phyloP scores from a whole-genome alignment of 2,113 vertebrate genomes.

The Garra rufa region DNA sequence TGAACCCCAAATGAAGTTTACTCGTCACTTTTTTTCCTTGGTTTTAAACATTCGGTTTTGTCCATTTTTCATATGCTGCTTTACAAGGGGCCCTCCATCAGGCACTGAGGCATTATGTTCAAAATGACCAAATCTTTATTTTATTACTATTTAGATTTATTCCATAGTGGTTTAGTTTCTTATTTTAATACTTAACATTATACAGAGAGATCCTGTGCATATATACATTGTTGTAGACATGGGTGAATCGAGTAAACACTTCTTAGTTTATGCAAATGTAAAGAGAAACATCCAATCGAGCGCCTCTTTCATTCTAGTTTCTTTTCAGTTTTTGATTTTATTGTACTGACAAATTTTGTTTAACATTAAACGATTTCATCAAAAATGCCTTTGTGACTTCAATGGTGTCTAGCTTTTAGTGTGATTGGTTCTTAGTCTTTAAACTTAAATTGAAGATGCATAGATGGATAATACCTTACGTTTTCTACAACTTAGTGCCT shows the following conservation, averaged over 20 bases:
- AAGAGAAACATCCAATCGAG: constrained; percentile 67
- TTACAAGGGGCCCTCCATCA: constrained; percentile 63
- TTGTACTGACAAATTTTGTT: constrained; percentile 88
- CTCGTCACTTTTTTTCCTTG: not conserved
- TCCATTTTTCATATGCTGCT: constrained; percentile 60
- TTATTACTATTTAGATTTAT: constrained; percentile 75
- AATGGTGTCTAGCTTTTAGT: not conserved
- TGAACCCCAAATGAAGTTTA: constrained; percentile 34
- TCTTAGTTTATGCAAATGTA: constrained; percentile 80
- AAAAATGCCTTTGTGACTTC: not conserved
- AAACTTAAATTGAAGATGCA: not conserved
- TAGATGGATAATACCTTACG: not conserved
- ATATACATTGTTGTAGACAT: constrained; percentile 73
- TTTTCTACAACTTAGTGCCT: too few species aligned
- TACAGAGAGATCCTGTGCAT: constrained; percentile 70
- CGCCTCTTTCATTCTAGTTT: constrained; percentile 76
- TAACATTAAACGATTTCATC: constrained; percentile 73
- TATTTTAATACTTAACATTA: constrained; percentile 73
- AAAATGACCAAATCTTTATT: constrained; percentile 82
- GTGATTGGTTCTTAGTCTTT: not conserved
- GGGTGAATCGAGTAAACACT: constrained; percentile 72
- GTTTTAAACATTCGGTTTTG: constrained; percentile 2
- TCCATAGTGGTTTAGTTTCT: constrained; percentile 69
- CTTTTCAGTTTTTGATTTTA: constrained; percentile 82
- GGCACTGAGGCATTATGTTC: constrained; percentile 65